Evolutionary conservation across 2,888 invertebrate genomes (phyloP).

Genomic region (Macrosiphum euphorbiae): DNA sequence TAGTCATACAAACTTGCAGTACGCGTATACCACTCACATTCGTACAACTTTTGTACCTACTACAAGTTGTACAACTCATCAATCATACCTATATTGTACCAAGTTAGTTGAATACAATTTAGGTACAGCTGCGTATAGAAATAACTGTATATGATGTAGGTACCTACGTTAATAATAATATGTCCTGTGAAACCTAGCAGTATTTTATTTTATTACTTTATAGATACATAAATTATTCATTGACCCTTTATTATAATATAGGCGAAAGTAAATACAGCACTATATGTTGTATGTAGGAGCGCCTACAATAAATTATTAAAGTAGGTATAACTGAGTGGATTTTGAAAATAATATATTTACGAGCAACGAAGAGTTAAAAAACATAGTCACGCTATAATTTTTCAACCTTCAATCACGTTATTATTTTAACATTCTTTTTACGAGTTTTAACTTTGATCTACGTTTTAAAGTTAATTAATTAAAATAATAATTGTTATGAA

Average conservation of each 20-base stretch:
- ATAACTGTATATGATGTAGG: background rate
- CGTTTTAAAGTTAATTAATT: background rate
- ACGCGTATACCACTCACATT: too few relatives aligned
- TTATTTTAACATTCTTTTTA: slow-evolving; percentile 7
- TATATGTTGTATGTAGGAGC: background rate
- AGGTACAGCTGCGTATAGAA: background rate
- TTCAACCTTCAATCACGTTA: background rate
- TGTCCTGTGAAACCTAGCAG: background rate
- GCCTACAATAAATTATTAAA: background rate
- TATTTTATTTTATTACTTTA: background rate
- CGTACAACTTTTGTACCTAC: too few relatives aligned
- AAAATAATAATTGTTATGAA: background rate
- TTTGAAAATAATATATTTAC: background rate
- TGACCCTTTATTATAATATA: background rate
- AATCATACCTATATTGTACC: too few relatives aligned
- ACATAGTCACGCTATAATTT: slow-evolving; percentile 7
- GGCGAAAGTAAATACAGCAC: background rate
- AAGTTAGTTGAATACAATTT: background rate
- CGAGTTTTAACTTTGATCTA: background rate
- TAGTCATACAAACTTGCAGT: too few relatives aligned
- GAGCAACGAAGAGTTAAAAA: background rate
- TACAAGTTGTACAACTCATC: too few relatives aligned
- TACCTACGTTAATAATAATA: background rate
- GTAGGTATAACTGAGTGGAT: slow-evolving; percentile 27
- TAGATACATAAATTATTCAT: background rate